Conservation (phyloP, 2,888 invertebrate species). For the Timandra comae region DNA sequence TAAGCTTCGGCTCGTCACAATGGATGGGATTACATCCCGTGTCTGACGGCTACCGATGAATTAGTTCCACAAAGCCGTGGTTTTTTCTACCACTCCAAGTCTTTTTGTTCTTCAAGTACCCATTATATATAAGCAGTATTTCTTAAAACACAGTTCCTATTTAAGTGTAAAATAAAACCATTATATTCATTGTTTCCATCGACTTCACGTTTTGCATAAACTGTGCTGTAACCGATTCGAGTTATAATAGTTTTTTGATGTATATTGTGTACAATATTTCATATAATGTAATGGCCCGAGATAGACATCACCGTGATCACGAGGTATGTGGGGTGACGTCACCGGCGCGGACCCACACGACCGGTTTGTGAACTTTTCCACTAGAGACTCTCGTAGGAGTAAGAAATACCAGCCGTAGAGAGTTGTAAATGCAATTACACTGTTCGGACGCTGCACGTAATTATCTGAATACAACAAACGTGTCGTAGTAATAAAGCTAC, state of each 20-base stretch:
- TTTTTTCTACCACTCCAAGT: conserved; percentile 16
- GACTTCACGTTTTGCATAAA: conserved; percentile 1
- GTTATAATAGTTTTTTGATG: too few relatives aligned
- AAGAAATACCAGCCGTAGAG: conserved; percentile 41
- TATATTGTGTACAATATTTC: conserved; percentile 1
- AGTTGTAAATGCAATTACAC: conserved; percentile 29
- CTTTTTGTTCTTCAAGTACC: conserved; percentile 10
- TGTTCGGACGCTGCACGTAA: conserved; percentile 26
- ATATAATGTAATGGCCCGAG: conserved; percentile 23
- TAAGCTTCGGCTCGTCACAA: conserved; percentile 37
- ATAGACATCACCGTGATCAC: conserved; percentile 29
- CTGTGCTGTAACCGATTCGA: background rate
- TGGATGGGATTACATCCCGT: conserved; percentile 29
- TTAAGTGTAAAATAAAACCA: too few relatives aligned
- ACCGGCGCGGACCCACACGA: conserved; percentile 36
- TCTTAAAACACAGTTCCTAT: background rate
- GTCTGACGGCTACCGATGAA: conserved; percentile 32
- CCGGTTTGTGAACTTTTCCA: conserved; percentile 49
- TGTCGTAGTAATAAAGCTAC: conserved; percentile 7
- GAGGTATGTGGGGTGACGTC: conserved; percentile 38
- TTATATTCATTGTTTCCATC: background rate
- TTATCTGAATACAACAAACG: conserved; percentile 21
- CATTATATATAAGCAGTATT: too few relatives aligned
- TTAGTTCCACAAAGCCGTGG: conserved; percentile 19
- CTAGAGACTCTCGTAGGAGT: conserved; percentile 36